Evolutionary conservation across 92 coral and sea anemone species (phyloP), one percentile per base, ranked within the genome.

Genomic region (Zoanthus solanderi): DNA sequence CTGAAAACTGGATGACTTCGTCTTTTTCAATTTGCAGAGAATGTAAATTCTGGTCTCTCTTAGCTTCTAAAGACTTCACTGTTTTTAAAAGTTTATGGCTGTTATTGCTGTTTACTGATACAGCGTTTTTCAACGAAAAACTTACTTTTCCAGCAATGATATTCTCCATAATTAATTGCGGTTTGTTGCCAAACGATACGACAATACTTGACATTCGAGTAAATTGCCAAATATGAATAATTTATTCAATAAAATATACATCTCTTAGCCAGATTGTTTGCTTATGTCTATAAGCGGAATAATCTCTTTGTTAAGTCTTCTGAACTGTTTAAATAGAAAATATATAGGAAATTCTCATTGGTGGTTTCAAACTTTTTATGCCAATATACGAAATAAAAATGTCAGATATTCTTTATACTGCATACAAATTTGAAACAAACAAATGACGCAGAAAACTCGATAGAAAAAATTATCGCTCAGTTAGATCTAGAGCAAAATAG

Each of bases 41-140:
- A 73, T 89, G 79, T 79, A 95, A 83, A 34, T 90, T 89, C 79
- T 91, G 61, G 81, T 95, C 92, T 79, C 95, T 87, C 57, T 95
- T 93, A 4, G 92, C 94, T 86, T 95, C 98, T 63, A 95, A 69
- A 83, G 65, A 84, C 52, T 78, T 95, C 9, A 95, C 93, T 73
- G 58, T 85, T 83, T 87, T 87, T 8, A 69, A 88, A 67, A 95
- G 92, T 17, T 80, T 86, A 46, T 93, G 96, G 53, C 56, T 90
- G 47, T 83, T 79, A 12, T 63, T 87, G 48, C 69, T 84, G 47
- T 95, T 95, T 5, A 91, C 89, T 29, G 89, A 86, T 5, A 93
- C 61, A 47, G 98, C 96, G 76, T 89, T 93, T 74, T 74, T 86
- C 74, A 95, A 76, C 0, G 98, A 89, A 44, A 57, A 48, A 73